Base-by-base conservation (phyloP, 2,888 invertebrate species). In the Campopleginae sp. region DNA sequence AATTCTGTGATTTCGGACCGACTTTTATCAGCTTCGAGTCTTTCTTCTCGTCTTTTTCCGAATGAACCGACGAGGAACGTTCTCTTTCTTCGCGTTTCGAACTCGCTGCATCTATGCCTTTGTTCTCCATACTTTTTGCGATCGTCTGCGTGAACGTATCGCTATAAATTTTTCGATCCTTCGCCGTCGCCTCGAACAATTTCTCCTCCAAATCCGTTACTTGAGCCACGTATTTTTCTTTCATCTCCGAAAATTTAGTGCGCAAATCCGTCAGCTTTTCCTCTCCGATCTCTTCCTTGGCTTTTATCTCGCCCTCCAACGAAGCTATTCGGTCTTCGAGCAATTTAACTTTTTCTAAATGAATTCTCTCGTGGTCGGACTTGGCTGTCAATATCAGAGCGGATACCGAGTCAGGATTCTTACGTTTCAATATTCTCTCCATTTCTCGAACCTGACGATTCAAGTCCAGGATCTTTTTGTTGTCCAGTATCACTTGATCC, bases 381-480 rank as follows among this genome's bases (percentile, higher is more conserved):
- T 93, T 93, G 2, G 93, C 92, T 0, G 94, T 91, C 7, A 93
- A 78, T 90, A 97, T 97, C 71, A 97, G 94, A 5, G 97, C 97
- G 0, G 97, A 97, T 0, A 97, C 97, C 0, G 97, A 97, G 94
- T 97, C 97, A 0, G 97, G 97, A 94, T 97, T 97, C 92, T 97
- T 97, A 80, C 97, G 95, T 91, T 95, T 96, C 33, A 97, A 94
- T 88, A 97, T 97, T 90, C 96, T 95, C 90, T 97, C 97, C 97
- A 97, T 97, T 94, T 97, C 97, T 88, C 96, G 96, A 14, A 97
- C 96, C 92, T 97, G 97, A 61, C 97, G 94, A 89, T 97, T 97
- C 48, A 97, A 93, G 94, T 97, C 97, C 91, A 96, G 95, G 86
- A 97, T 96, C 68, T 95, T 95, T 87, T 95, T 95, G 71, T 92